These are phyloP conservation scores for Acleris emargana DNA, from an alignment of 2,888 invertebrate genomes.

Conservation along the genomic window DNA sequence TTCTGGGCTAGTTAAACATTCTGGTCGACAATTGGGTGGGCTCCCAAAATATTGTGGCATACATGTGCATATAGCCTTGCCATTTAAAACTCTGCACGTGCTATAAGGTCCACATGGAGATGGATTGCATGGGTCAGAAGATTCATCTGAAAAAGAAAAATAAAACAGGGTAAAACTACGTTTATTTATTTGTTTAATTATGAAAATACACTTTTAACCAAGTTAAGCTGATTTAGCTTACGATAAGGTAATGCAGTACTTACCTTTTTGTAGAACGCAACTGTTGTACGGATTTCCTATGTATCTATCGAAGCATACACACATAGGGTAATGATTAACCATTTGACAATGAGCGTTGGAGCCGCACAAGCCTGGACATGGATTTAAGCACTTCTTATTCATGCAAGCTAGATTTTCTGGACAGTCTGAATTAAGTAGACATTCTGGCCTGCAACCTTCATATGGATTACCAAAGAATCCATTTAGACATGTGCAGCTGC, in stretches of 20 bases:
- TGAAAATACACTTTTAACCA: no score
- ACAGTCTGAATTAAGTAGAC: conserved; percentile 87
- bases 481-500: conserved; percentile 87
- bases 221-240: neutral
- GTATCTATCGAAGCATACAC: conserved; percentile 86
- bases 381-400: conserved; percentile 87
- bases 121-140: conserved; percentile 87
- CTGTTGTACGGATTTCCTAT: conserved; percentile 88
- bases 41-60: conserved; percentile 87
- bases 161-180: no score
- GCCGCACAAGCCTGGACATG: conserved; percentile 91
- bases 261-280: conserved; percentile 69
- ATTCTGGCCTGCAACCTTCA: conserved; percentile 88
- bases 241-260: conserved; percentile 7
- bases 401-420: conserved; percentile 86
- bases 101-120: conserved; percentile 92
- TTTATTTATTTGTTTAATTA: no score
- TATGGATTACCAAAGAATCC: conserved; percentile 89
- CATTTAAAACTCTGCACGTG: conserved; percentile 85
- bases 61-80: conserved; percentile 88
- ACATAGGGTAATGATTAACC: conserved; percentile 89
- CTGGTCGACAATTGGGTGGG: conserved; percentile 90
- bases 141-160: conserved; percentile 65
- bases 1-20: conserved; percentile 91
- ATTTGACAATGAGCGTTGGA: conserved; percentile 89